Evolutionary conservation across 1,140 invertebrate genomes (phyloP), one percentile per base, ranked within the genome.

Genomic region (Dendrolimus punctatus): DNA sequence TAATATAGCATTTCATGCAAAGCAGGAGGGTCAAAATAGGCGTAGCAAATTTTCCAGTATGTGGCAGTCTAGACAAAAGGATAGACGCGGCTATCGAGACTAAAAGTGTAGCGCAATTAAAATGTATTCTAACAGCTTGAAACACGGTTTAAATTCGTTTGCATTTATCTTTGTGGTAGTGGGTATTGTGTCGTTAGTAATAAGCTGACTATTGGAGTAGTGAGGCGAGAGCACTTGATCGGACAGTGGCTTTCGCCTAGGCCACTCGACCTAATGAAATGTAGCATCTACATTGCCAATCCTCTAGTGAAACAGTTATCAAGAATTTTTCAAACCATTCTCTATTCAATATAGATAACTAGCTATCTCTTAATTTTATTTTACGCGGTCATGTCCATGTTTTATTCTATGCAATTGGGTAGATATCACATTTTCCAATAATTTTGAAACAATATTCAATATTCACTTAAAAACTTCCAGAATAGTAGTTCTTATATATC

Each of bases 151-250:
- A 59, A 59, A 66, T 41, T 38, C 9, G 50, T 44, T 49, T 45
- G 52, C 10, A 42, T 51, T 67, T 54, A 53, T 53, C 50, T 49
- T 57, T 63, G 60, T 49, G 46, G 54, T 64, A 59, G 56, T 58
- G 52, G 8, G 8, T 52, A 55, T 52, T 45, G 59, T 51, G 40
- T 58, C 40, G 58, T 60, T 69, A 66, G 68, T 64, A 64, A 70
- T 73, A 70, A 67, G 58, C 58, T 46, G 64, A 62, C 55, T 58
- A 60, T 68, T 68, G 54, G 61, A 69, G 73, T 65, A 64, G 54
- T 23, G 55, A 51, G 50, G 46, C 42, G 47, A 73, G 68, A 46
- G 65, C 68, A 50, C 73, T 76, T 49, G 51, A 54, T 46, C 63
- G 73, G 56, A 46, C 71, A 66, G 43, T 59, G 66, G 60, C 63